Evolutionary conservation across 2,113 vertebrate genomes (phyloP).

Genomic region (Oreochromis spilurus): DNA sequence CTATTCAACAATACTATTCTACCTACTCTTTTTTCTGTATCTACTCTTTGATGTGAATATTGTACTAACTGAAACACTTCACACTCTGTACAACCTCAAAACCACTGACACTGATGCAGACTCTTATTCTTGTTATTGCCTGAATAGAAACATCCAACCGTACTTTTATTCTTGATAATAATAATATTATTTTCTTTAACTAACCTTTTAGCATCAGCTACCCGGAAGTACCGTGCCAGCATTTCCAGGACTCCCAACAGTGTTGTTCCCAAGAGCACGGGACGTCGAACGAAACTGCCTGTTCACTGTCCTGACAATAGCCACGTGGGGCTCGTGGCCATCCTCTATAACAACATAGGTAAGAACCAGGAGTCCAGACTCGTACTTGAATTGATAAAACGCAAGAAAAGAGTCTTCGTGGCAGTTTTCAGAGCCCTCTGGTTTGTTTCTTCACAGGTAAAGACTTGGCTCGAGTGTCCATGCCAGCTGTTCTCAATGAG

Average conservation of each 20-base stretch:
- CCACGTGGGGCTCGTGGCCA: constrained; percentile 85
- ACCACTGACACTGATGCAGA: background rate
- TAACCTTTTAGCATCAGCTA: constrained; percentile 34
- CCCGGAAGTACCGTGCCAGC: constrained; percentile 61
- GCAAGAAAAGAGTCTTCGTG: background rate
- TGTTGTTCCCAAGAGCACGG: constrained; percentile 37
- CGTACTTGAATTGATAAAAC: accelerated
- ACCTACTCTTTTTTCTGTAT: background rate
- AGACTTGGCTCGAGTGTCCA: constrained; percentile 88
- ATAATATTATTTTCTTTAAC: background rate
- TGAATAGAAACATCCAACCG: background rate
- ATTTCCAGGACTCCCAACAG: constrained; percentile 46
- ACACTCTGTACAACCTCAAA: accelerated
- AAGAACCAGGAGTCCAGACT: background rate
- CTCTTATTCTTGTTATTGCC: accelerated
- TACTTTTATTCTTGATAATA: background rate
- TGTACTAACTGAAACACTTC: background rate
- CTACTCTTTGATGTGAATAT: background rate
- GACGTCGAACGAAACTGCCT: constrained; percentile 73
- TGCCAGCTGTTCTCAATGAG: constrained; percentile 88
- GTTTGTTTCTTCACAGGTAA: constrained; percentile 66
- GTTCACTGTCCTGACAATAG: constrained; percentile 76
- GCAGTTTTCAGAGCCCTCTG: background rate
- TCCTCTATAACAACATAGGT: constrained; percentile 90
- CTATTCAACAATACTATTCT: background rate